Evolutionary conservation across 2,797 vertebrate genomes (phyloP).

Genomic region (Menidia menidia): DNA sequence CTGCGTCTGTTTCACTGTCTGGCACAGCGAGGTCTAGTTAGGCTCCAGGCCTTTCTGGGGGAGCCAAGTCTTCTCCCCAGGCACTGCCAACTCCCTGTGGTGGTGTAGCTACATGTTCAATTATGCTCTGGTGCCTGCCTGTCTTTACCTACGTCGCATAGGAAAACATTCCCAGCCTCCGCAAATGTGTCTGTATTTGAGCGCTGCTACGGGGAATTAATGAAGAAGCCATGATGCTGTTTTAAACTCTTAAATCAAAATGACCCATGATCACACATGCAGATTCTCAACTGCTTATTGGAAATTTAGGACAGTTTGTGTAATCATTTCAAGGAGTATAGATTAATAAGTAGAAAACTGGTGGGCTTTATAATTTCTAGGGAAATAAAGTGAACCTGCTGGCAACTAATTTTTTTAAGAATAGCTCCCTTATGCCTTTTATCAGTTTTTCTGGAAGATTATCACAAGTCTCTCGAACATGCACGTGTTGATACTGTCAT

Average conservation of each 20-base stretch:
- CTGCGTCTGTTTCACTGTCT: conserved; percentile 65
- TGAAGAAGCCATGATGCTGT: conserved; percentile 39
- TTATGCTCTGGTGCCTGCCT: conserved; percentile 80
- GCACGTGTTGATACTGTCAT: conserved; percentile 50
- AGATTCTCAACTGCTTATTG: conserved; percentile 10
- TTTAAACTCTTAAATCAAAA: conserved; percentile 50
- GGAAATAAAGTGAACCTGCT: conserved; percentile 27
- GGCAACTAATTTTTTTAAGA: conserved; percentile 3
- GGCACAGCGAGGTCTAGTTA: conserved; percentile 69
- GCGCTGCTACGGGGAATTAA: conserved; percentile 33
- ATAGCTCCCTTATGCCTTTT: conserved; percentile 8
- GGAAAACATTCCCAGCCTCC: conserved; percentile 61
- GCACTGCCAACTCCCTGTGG: conserved; percentile 80
- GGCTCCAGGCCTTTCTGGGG: conserved; percentile 71
- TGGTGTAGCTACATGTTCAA: conserved; percentile 82
- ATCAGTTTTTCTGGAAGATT: conserved; percentile 22
- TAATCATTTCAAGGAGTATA: conserved; percentile 25
- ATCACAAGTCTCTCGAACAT: conserved; percentile 25
- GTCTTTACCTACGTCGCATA: conserved; percentile 77
- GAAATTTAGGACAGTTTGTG: conserved; percentile 32
- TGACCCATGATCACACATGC: conserved; percentile 33
- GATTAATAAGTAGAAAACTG: conserved; percentile 15
- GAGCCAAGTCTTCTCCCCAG: conserved; percentile 77
- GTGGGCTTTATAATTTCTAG: conserved; percentile 35
- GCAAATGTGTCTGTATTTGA: conserved; percentile 48